Evolutionary conservation across 2,888 invertebrate species (phyloP).

Genomic region (Celastrina argiolus): DNA sequence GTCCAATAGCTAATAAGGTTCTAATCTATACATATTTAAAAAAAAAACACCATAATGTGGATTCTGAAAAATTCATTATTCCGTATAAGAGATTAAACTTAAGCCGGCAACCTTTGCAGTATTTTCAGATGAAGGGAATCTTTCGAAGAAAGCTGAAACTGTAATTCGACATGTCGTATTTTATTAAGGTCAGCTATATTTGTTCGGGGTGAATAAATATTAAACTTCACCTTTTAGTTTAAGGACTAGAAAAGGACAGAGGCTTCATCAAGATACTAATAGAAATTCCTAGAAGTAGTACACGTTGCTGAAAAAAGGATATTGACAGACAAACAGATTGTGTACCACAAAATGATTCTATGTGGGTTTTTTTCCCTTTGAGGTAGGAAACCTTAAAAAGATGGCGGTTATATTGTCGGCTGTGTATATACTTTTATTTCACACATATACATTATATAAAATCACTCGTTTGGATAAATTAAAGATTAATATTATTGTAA

Average conservation of each 20-base stretch:
- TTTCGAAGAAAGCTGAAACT: neutral
- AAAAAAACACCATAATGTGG: neutral
- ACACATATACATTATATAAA: too few relatives aligned
- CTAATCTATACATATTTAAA: too few relatives aligned
- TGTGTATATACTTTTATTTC: too few relatives aligned
- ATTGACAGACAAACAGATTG: too few relatives aligned
- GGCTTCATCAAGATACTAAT: neutral
- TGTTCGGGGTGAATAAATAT: neutral
- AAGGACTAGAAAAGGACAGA: neutral
- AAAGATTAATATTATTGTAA: too few relatives aligned
- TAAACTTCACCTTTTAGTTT: neutral
- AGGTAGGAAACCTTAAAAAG: too few relatives aligned
- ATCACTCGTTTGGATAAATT: too few relatives aligned
- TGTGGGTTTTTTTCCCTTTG: too few relatives aligned
- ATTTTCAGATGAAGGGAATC: neutral
- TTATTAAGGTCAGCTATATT: neutral
- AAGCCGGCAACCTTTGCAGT: neutral
- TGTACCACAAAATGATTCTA: too few relatives aligned
- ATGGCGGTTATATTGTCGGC: too few relatives aligned
- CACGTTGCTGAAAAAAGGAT: too few relatives aligned
- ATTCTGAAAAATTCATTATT: neutral
- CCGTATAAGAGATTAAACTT: neutral
- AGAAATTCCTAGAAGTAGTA: too few relatives aligned
- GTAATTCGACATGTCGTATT: conserved; percentile 1
- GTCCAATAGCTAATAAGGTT: neutral